phyloP scores from a whole-genome alignment of 1,140 invertebrate species.

The Drosophila ironensis region DNA sequence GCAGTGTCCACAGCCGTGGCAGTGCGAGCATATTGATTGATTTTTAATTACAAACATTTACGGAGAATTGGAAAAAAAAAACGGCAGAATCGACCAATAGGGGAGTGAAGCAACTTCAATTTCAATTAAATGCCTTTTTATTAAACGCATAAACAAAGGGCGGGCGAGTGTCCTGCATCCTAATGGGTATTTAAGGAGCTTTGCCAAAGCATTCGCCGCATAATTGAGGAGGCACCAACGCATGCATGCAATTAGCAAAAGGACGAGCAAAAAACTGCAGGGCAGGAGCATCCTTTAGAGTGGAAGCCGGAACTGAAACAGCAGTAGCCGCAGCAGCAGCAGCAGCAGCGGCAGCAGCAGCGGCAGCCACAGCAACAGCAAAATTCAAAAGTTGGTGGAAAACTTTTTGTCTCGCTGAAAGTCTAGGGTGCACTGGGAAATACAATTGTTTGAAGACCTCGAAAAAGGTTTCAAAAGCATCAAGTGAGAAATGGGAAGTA shows the following conservation, averaged over 20 bases:
- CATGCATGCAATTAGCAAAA: conserved; percentile 67
- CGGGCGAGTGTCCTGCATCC: conserved; percentile 30
- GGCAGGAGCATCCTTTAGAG: not conserved
- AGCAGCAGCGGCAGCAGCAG: conserved; percentile 1
- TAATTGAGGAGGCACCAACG: conserved; percentile 44
- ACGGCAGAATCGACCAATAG: conserved; percentile 15
- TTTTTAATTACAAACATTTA: conserved; percentile 80
- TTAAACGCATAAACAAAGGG: conserved; percentile 74
- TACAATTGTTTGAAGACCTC: too few species aligned
- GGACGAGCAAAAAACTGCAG: not conserved
- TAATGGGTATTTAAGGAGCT: conserved; percentile 37
- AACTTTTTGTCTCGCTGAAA: conserved; percentile 7
- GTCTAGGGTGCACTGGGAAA: not conserved
- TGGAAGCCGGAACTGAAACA: not conserved
- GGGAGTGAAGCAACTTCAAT: conserved; percentile 50
- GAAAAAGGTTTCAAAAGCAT: too few species aligned
- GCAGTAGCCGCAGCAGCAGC: not conserved
- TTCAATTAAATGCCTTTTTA: conserved; percentile 74
- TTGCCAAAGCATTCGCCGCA: conserved; percentile 25
- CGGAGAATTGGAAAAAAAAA: too few species aligned
- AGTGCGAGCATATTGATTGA: conserved; percentile 70
- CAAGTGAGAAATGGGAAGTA: too few species aligned
- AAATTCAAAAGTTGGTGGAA: conserved; percentile 42
- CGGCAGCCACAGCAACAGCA: too few species aligned
- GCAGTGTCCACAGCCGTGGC: too few species aligned